These are phyloP conservation scores for Sturmia bella DNA, from an alignment of 2,888 invertebrate genomes.

Conservation along the genomic window DNA sequence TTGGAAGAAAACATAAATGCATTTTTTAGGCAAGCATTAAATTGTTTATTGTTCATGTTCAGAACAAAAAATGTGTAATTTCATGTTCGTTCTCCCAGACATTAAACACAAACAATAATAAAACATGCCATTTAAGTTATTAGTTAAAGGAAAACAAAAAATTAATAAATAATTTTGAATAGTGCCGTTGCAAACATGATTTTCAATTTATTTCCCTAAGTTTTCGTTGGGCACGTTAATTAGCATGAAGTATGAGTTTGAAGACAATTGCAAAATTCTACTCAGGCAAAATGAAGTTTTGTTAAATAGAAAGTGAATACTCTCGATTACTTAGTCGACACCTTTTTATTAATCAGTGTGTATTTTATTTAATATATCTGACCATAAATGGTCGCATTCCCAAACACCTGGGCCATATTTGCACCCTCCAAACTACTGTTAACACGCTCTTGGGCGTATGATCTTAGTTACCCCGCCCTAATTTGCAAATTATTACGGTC, in stretches of 20 bases:
- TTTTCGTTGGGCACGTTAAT: neutral
- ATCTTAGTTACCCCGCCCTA: no score
- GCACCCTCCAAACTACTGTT: no score
- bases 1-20: constrained; percentile 12
- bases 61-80: constrained; percentile 31
- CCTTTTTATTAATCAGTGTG: no score
- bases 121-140: constrained; percentile 29
- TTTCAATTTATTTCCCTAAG: constrained; percentile 1
- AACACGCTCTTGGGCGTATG: no score
- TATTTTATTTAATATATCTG: no score
- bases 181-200: constrained; percentile 40
- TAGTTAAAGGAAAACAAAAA: neutral
- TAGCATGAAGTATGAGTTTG: neutral
- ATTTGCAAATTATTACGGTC: no score
- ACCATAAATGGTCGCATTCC: no score
- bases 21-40: constrained; percentile 16
- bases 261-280: neutral
- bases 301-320: no score
- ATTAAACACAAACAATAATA: constrained; percentile 8
- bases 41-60: constrained; percentile 42
- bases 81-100: constrained; percentile 33
- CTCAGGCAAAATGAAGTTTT: no score
- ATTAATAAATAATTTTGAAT: constrained; percentile 39
- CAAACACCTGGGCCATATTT: no score
- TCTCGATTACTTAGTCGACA: no score